Evolutionary conservation across 2,888 invertebrate species (phyloP), one percentile per base, ranked within the genome.

Genomic region (Ceriagrion tenellum): DNA sequence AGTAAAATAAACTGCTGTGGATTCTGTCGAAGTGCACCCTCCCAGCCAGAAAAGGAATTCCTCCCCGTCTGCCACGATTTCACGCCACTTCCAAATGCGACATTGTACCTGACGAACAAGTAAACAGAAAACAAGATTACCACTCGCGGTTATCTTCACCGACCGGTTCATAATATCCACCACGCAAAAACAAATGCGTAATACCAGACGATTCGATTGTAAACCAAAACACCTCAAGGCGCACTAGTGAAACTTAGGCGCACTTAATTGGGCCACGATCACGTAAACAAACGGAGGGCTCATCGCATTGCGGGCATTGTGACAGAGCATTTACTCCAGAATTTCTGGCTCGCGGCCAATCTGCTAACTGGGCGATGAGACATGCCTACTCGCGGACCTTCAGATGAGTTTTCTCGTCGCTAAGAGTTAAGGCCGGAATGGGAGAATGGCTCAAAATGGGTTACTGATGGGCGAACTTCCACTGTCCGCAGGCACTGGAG

Each of bases 51-150:
- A 59, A 16, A 59, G 81, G 30, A 30, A 35, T 81, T 81, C 35
- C 13, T 35, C 18, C 4, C 16, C 81, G 35, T 35, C 35, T 3
- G 0, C 35, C 30, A 10, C 35, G 81, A 81, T 35, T 35, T 35
- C 35, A 81, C 35, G 16, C 35, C 81, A 35, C 13, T 81, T 35
- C 81, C 81, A 81, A 81, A 35, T 30, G 30, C 30, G 81, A 35
- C n/a, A 81, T 26, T 16, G 35, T 18, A 35, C 81, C 13, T 81
- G 12, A 81, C 16, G 16, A 16, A 18, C 3, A 81, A 4, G 81
- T 81, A 81, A 81, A 81, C 81, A 81, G 13, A 35, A 35, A 81
- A 81, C 81, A 81, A 81, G 81, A 35, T 81, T 35, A 81, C 35
- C 26, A 35, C 81, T 35, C 30, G 0, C 16, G 12, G 35, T 30